Base-by-base conservation (phyloP, 2,888 invertebrate genomes). In the Ectemnius continuus region DNA sequence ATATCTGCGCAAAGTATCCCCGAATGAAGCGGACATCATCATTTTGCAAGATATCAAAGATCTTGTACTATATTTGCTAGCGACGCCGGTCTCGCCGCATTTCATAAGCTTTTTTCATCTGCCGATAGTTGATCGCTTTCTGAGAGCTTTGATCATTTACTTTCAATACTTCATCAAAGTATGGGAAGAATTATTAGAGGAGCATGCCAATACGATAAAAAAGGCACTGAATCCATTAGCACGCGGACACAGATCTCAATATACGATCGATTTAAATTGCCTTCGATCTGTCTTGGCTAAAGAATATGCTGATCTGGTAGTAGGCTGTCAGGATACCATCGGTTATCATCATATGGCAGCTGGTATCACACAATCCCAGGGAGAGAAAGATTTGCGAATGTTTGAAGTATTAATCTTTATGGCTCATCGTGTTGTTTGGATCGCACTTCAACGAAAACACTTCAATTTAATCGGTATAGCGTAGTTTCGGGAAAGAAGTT, bases 141-240 rank as follows among this genome's bases (percentile, higher is more conserved):
- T 95, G 70, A 91, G 94, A 76, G 92, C 94, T n/a, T 90, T 94
- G 67, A 93, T 94, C 68, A 87, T 95, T 63, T 94, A 93, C 85
- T 93, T 93, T 81, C 93, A 93, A 85, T 94, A 93, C 88, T 94
- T 93, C 88, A 91, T 94, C 80, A 93, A 94, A 91, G 94, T 93
- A 78, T 93, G 93, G 90, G 93, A 93, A 59, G 92, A 92, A 88
- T 91, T 94, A 91, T 87, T 92, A 56, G 78, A 85, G 48, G 92
- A 93, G 67, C 92, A 93, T 76, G 93, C 93, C 76, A 88, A 92
- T 18, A 86, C 84, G 4, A 73, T 80, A 67, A 88, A 79, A 61
- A 87, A 88, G 67, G 84, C 85, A 2, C 74, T 85, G 1, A 89
- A 90, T 83, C 90, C 89, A 18, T 70, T 89, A 28, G 87, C 88